Evolutionary conservation across 1,140 invertebrate genomes (phyloP).

Genomic region (Drosophila equinoxialis): DNA sequence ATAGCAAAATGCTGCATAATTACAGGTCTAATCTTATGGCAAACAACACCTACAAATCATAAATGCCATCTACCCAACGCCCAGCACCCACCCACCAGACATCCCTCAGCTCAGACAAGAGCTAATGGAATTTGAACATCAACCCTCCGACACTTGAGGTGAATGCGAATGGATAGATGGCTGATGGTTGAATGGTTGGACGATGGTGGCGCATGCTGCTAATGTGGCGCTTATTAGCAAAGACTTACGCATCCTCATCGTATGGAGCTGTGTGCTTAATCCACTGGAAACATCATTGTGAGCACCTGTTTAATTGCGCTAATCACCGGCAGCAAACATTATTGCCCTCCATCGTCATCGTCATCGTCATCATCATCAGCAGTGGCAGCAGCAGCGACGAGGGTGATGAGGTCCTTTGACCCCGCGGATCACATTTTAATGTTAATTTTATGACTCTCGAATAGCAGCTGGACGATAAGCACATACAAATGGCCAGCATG

Average conservation of each 20-base stretch:
- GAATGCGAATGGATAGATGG: background rate
- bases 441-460: slow-evolving; percentile 48
- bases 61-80: slow-evolving; percentile 14
- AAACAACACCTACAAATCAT: slow-evolving; percentile 59
- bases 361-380: slow-evolving; percentile 13
- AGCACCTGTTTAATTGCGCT: slow-evolving; percentile 83
- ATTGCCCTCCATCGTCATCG: slow-evolving; percentile 48
- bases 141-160: slow-evolving; percentile 16
- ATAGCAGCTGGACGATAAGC: slow-evolving; percentile 4
- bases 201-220: slow-evolving; percentile 58
- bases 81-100: background rate
- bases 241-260: slow-evolving; percentile 29
- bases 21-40: slow-evolving; percentile 17
- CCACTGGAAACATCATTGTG: slow-evolving; percentile 82
- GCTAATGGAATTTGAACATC: slow-evolving; percentile 80
- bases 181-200: background rate
- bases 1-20: slow-evolving; percentile 15
- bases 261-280: slow-evolving; percentile 54
- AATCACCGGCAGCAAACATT: slow-evolving; percentile 77
- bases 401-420: slow-evolving; percentile 14
- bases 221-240: slow-evolving; percentile 72
- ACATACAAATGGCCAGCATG: background rate
- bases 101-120: slow-evolving; percentile 15
- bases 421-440: slow-evolving; percentile 42
- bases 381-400: too few relatives aligned